A percentile compares a stretch with the other conserved stretches of the same genome.
These are phyloP conservation scores for Arbacia lixula DNA, from an alignment of 53 echinoderm and acorn worm genomes.

Conservation along the genomic window DNA sequence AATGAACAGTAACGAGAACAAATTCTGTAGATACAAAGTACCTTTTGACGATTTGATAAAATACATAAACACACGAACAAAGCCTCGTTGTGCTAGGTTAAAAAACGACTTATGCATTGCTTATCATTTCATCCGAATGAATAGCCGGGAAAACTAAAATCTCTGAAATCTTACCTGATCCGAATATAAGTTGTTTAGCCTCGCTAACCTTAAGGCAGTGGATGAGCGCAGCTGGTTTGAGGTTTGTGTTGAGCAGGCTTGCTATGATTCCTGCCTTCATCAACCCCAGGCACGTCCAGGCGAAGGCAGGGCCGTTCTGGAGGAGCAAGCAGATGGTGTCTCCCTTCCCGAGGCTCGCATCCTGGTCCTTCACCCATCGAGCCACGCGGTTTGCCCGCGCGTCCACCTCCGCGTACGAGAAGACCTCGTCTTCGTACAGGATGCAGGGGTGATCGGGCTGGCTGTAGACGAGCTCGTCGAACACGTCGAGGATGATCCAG, in stretches of 20 bases:
- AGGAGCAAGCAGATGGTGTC: conserved; percentile 79
- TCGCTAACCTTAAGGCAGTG: conserved; percentile 80
- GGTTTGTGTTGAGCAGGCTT: conserved; percentile 76
- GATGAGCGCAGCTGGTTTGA: conserved; percentile 73
- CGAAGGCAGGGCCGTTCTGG: conserved; percentile 82
- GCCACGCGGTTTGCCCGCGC: conserved; percentile 63
- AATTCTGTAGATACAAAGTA: no score
- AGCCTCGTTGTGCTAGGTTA: no score
- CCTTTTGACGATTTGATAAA: no score
- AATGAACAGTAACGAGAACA: no score
- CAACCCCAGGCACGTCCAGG: conserved; percentile 71
- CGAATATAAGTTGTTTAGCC: conserved; percentile 73
- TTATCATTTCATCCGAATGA: no score
- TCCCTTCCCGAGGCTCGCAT: conserved; percentile 30
- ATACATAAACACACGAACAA: no score
- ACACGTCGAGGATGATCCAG: conserved; percentile 37
- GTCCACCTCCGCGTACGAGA: conserved; percentile 83
- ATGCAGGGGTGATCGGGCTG: conserved; percentile 60
- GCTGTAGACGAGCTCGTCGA: background rate
- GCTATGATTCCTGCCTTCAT: conserved; percentile 70
- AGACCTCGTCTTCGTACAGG: conserved; percentile 63
- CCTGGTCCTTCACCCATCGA: conserved; percentile 44
- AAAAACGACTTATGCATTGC: no score
- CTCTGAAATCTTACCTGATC: conserved; percentile 83
- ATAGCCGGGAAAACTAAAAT: no score